phyloP scores from a whole-genome alignment of 2,113 vertebrate genomes.

The Hucho hucho region DNA sequence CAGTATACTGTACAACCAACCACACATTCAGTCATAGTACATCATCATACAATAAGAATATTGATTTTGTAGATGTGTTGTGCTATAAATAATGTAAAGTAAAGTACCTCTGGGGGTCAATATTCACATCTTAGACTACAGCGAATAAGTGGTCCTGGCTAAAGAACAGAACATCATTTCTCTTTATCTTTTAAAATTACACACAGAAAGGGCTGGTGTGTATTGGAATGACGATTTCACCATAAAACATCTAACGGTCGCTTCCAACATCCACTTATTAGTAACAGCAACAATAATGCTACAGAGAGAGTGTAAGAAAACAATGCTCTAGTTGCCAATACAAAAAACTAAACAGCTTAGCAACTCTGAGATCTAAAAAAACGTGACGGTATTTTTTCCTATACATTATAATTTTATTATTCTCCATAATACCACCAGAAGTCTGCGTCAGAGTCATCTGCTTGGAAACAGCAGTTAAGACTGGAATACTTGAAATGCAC shows the following conservation, averaged over 20 bases:
- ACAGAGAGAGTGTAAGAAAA: constrained; percentile 28
- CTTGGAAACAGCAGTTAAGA: constrained; percentile 60
- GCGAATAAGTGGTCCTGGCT: constrained; percentile 3
- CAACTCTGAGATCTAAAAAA: constrained; percentile 58
- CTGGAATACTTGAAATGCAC: constrained; percentile 69
- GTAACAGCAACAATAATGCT: constrained; percentile 62
- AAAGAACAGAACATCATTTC: constrained; percentile 15
- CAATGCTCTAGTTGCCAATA: constrained; percentile 50
- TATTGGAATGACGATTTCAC: not conserved
- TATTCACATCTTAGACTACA: constrained; percentile 39
- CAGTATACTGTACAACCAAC: not conserved
- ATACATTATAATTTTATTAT: constrained; percentile 32
- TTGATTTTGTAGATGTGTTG: not conserved
- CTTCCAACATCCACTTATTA: constrained; percentile 60
- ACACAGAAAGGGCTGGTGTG: constrained; percentile 24
- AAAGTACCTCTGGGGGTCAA: constrained; percentile 32
- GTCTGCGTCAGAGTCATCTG: constrained; percentile 39
- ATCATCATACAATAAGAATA: not conserved
- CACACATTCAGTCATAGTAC: not conserved
- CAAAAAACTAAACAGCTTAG: constrained; percentile 60
- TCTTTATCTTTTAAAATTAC: not conserved
- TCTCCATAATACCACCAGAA: constrained; percentile 61
- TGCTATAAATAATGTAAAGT: not conserved
- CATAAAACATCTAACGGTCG: constrained; percentile 12
- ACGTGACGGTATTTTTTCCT: constrained; percentile 34